Evolutionary conservation across 2,888 invertebrate genomes (phyloP).

Genomic region (Sarcophaga carnaria): DNA sequence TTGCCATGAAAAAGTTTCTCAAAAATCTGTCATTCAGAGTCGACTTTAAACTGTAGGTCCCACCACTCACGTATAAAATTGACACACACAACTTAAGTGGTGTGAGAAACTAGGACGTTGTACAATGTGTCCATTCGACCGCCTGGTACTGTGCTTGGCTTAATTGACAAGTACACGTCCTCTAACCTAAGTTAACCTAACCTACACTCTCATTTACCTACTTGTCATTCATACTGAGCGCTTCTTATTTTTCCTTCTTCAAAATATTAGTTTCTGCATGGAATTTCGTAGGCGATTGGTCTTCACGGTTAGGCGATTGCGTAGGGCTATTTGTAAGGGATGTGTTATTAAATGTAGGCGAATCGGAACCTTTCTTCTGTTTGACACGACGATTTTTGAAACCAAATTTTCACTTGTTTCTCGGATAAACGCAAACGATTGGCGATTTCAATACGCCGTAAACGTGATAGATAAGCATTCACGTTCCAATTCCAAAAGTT

Average conservation of each 20-base stretch:
- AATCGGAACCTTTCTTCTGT: conserved; percentile 92
- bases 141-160: no score
- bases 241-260: conserved; percentile 44
- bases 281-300: conserved; percentile 42
- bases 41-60: no score
- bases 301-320: conserved; percentile 45
- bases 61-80: no score
- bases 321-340: conserved; percentile 43
- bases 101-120: no score
- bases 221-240: background rate
- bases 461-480: conserved; percentile 94
- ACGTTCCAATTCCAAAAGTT: conserved; percentile 90
- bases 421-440: conserved; percentile 93
- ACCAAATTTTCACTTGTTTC: conserved; percentile 98
- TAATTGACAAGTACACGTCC: no score
- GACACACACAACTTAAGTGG: no score
- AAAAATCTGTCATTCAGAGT: no score
- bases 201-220: conserved; percentile 7
- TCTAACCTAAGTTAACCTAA: no score
- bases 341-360: conserved; percentile 77
- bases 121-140: no score
- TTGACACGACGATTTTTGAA: conserved; percentile 95
- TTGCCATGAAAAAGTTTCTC: no score
- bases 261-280: conserved; percentile 6
- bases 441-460: conserved; percentile 96